Evolutionary conservation across 2,113 vertebrate genomes (phyloP).

Genomic region (Dolichotis patagonum): DNA sequence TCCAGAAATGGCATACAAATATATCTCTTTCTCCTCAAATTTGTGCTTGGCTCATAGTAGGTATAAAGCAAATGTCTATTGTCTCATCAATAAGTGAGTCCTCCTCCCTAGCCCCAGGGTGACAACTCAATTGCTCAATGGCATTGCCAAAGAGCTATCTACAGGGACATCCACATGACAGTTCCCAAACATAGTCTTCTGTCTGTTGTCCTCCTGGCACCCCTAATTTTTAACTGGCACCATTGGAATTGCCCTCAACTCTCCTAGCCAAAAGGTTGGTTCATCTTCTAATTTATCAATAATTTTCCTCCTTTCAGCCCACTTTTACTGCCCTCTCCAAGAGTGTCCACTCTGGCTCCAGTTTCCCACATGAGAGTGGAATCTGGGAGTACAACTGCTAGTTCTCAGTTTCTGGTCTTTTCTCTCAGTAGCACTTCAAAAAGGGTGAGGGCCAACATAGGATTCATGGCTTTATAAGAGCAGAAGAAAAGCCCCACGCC

Average conservation of each 20-base stretch:
- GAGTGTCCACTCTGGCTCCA: background rate
- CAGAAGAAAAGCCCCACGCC: background rate
- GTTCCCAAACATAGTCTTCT: background rate
- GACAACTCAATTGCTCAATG: background rate
- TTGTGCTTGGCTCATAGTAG: background rate
- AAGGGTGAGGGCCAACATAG: too few species aligned
- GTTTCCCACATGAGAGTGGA: background rate
- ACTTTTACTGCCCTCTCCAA: background rate
- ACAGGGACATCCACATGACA: background rate
- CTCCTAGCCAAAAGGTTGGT: background rate
- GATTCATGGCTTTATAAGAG: background rate
- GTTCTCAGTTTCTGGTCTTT: background rate
- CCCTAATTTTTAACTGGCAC: background rate
- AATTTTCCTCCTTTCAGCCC: background rate
- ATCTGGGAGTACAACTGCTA: background rate
- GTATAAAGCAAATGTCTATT: conserved; percentile 42
- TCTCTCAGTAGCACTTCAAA: background rate
- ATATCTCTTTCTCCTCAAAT: background rate
- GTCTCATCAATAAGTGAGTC: background rate
- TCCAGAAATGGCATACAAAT: background rate
- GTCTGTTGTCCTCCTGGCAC: background rate
- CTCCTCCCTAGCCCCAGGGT: background rate
- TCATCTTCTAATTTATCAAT: background rate
- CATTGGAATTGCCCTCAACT: background rate
- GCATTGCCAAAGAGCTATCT: background rate